Base-by-base conservation (phyloP, 53 echinoderm and acorn worm species). In the Echinarachnius parma region DNA sequence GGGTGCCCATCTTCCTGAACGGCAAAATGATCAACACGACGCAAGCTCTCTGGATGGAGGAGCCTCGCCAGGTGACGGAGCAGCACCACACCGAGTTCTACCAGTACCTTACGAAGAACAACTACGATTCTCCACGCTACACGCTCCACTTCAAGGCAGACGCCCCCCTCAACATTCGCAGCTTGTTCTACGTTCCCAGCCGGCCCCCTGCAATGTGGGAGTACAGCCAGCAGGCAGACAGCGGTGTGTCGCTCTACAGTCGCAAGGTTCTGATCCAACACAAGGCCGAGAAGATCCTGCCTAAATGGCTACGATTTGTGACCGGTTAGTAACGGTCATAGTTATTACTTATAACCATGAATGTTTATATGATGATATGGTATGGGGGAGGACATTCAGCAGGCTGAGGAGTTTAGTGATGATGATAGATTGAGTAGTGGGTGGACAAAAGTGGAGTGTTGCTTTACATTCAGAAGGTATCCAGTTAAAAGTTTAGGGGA, bases 191-290 rank as follows among this genome's bases (percentile, higher is more conserved):
- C 82, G 76, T 95, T 30, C 95, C 95, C 1, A 63, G 70, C 31
- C 75, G 89, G 18, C 80, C 90, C 2, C 95, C 95, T 9, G 84
- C 90, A 14, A 84, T 91, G 84, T 95, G 95, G 95, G 95, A 95
- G 86, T 75, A 80, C 32, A 91, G 90, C 31, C 89, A 90, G 72
- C 87, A 95, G 61, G 68, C 87, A 25, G 76, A 75, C 34, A 91
- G 89, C 48, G 89, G 95, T 21, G 82, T 95, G 39, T 86, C 95
- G 0, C 87, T 95, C 50, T 95, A 91, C 53, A 90, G 95, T 31
- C 81, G 95, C 15, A 84, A 87, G 70, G 87, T 95, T 11, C 81
- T 95, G 47, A 95, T 95, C 54, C 95, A 95, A 57, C 82, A 81
- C 21, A 81, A 82, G 48, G 81, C 95, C 15, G 89, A 91, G 75